A percentile compares a stretch with the other conserved stretches of the same genome.
phyloP scores from a whole-genome alignment of 1,140 invertebrate genomes.

The Sarcophaga peregrina region DNA sequence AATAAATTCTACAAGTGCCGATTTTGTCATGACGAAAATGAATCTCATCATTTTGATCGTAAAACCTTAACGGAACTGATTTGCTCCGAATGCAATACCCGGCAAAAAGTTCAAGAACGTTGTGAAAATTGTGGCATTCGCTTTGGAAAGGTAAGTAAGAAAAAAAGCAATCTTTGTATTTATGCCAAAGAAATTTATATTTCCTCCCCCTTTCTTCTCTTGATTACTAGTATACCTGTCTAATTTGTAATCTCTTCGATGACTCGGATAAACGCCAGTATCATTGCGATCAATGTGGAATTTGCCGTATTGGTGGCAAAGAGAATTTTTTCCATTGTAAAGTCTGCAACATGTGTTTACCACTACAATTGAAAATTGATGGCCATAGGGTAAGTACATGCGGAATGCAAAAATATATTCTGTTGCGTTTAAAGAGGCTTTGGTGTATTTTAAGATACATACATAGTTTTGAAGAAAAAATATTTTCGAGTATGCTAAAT shows the following conservation, averaged over 20 bases:
- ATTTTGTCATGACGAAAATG: slow-evolving; percentile 89
- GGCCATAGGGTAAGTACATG: slow-evolving; percentile 79
- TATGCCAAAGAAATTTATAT: slow-evolving; percentile 30
- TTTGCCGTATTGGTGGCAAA: slow-evolving; percentile 86
- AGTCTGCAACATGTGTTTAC: slow-evolving; percentile 88
- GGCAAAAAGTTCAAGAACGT: slow-evolving; percentile 81
- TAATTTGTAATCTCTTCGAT: slow-evolving; percentile 89
- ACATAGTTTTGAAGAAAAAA: background rate
- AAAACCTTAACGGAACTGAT: slow-evolving; percentile 84
- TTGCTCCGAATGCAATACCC: slow-evolving; percentile 82
- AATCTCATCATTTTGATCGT: slow-evolving; percentile 83
- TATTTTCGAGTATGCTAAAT: background rate
- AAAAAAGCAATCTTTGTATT: background rate
- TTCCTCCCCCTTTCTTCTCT: background rate
- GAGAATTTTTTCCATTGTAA: slow-evolving; percentile 90
- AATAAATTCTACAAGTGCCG: slow-evolving; percentile 88
- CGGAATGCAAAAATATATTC: background rate
- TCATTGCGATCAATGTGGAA: slow-evolving; percentile 88
- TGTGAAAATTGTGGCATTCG: slow-evolving; percentile 79
- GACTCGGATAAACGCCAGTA: slow-evolving; percentile 89
- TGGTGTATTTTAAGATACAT: background rate
- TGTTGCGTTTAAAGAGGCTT: background rate
- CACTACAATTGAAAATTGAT: slow-evolving; percentile 77
- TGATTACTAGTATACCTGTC: slow-evolving; percentile 81
- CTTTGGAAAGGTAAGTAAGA: slow-evolving; percentile 77